Base-by-base conservation (phyloP, 2,888 invertebrate genomes). In the Rhagium mordax region DNA sequence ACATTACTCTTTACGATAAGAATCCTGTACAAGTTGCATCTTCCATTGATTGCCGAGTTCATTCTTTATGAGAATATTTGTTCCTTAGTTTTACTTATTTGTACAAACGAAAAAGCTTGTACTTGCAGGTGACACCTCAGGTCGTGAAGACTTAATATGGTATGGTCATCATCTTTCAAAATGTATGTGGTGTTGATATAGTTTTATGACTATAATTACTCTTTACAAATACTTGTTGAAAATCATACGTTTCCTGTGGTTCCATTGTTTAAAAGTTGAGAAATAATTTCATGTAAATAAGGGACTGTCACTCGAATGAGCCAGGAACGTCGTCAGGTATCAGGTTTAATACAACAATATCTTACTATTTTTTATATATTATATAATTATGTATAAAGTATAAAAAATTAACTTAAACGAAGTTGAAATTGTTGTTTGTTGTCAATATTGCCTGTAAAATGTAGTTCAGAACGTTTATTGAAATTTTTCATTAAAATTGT, bases 261-360 rank as follows among this genome's bases (percentile, higher is more conserved):
- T 70, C 72, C 69, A 79, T 79, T 79, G 79, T 79, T 70, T 71
- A 71, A 61, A 29, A 67, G 74, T 79, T 78, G 70, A 71, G 74
- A 73, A 79, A 78, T 74, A 72, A 69, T 70, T 68, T 71, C 74
- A 68, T 70, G 79, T 77, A 78, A 81, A 82, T 79, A 82, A 79
- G 76, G 79, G 80, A 55, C 74, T 67, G 78, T 74, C 76, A 41
- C 60, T 61, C 67, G 51, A n/a, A 51, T 51, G n/a, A 13, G n/a
- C 41, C 61, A 61, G 61, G 20, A 8, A 1, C 61, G 61, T 21
- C n/a, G n/a, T 41, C n/a, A 41, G n/a, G 3, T 41, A 3, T 33
- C 13, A 13, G 10, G 7, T 33, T 1, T 1, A 13, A 13, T 13
- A 33, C 33, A 24, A 24, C 6, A 4, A 24, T 6, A 24, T 24